Base-by-base conservation (phyloP, 2,888 invertebrate genomes). In the Euplagia quadripunctaria region DNA sequence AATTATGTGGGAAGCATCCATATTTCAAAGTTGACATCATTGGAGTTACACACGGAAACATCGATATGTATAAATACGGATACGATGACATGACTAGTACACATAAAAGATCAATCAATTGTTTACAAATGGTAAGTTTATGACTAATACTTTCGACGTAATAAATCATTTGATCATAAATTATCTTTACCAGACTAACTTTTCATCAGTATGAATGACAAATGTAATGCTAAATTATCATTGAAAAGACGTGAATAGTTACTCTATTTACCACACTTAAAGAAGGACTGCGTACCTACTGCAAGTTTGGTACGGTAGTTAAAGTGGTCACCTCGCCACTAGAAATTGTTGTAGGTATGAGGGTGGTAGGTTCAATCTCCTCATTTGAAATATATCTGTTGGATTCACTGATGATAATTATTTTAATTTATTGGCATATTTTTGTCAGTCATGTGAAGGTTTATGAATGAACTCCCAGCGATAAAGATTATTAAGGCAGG, bases 11-110 rank as follows among this genome's bases (percentile, higher is more conserved):
- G 72, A 58, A 75, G 72, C 74, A 74, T 73, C 70, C 82, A 83
- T 84, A 84, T 80, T 80, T 84, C 84, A 82, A 82, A 83, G 69
- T 75, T 75, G 71, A 79, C 82, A 80, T 85, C 79, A 85, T 82
- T 80, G 79, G 68, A 77, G 78, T 77, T 84, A 79, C 76, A 85
- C 84, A 84, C 85, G 84, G 79, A 80, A 85, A 83, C 75, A 81
- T 79, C 65, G 67, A 72, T 72, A 75, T 82, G 70, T 75, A 79
- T 76, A 76, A 51, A 73, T 78, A 75, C 74, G 46, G 72, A 68
- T 74, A 69, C 68, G 71, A 72, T 76, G 75, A 74, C 81, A 79
- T 82, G 74, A 79, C 68, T 77, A 76, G 67, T 66, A 63, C 41
- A 66, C 58, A 67, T 71, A 70, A 72, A 71, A 65, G 12, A 65